Conservation (phyloP, 2,113 vertebrate species). For the Colinus virginianus region DNA sequence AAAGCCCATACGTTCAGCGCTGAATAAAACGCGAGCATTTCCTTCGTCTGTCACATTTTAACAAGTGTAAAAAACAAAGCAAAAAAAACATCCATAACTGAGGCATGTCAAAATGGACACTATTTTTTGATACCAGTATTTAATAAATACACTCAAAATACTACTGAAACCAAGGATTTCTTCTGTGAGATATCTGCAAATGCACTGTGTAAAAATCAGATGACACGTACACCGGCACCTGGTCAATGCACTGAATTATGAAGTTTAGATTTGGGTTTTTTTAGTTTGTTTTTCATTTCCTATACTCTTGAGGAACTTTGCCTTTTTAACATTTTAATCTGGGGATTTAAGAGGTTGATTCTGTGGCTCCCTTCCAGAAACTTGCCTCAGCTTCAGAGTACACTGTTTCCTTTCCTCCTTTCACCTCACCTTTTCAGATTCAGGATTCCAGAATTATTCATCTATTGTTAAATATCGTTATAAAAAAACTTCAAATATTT, state of each 20-base stretch:
- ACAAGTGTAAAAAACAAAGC: slow-evolving; percentile 23
- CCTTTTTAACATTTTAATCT: neutral
- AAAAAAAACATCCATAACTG: neutral
- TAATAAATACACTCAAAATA: neutral
- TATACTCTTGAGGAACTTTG: neutral
- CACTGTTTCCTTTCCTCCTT: neutral
- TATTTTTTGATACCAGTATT: neutral
- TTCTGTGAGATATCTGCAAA: neutral
- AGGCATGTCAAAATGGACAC: neutral
- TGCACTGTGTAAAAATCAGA: neutral
- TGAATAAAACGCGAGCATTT: slow-evolving; percentile 74
- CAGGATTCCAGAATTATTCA: neutral
- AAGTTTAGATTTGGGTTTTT: neutral
- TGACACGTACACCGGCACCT: neutral
- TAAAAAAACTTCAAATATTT: neutral
- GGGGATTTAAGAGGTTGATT: neutral
- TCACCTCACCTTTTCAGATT: neutral
- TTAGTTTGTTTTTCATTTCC: neutral
- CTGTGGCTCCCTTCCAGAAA: neutral
- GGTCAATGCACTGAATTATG: neutral
- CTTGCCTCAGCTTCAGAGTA: neutral
- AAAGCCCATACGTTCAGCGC: slow-evolving; percentile 76
- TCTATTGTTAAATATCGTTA: neutral
- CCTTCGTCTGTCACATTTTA: slow-evolving; percentile 39
- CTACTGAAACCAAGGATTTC: neutral